Percentiles rank a stretch among this genome's conserved stretches.
Conservation (phyloP, 2,888 invertebrate genomes). For the Troilus luridus region DNA sequence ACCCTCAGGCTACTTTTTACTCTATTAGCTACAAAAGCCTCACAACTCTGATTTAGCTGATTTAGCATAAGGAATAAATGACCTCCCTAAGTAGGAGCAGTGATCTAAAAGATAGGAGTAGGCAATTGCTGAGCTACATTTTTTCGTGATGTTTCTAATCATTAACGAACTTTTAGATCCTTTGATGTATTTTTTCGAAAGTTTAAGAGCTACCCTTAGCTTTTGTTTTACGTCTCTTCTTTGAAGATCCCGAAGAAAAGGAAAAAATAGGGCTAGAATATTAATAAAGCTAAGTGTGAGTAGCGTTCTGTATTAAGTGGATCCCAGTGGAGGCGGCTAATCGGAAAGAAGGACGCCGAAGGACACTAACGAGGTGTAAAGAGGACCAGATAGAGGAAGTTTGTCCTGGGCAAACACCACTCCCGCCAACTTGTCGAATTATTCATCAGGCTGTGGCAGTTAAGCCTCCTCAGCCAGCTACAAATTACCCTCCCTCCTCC, state of each 20-base stretch:
- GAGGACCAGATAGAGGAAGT: conserved; percentile 16
- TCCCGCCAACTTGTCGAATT: conserved; percentile 19
- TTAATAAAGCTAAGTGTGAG: background rate
- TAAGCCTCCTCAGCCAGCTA: conserved; percentile 21
- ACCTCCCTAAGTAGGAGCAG: no score
- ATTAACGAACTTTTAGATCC: no score
- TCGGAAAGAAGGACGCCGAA: background rate
- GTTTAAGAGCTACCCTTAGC: background rate
- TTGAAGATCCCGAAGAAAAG: background rate
- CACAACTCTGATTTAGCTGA: no score
- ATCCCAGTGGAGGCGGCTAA: background rate
- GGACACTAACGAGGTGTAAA: conserved; percentile 25
- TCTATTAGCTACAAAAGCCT: no score
- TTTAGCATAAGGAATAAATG: no score
- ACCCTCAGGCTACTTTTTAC: no score
- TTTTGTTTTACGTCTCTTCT: background rate
- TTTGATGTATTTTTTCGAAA: no score
- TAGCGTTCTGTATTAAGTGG: background rate
- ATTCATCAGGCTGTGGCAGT: conserved; percentile 21
- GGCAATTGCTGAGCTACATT: no score
- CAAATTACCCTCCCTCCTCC: conserved; percentile 23
- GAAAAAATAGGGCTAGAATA: background rate
- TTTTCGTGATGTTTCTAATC: no score
- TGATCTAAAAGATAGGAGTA: no score
- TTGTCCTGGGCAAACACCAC: background rate